phyloP scores from a whole-genome alignment of 2,797 vertebrate species.

The Protosalanx chinensis region DNA sequence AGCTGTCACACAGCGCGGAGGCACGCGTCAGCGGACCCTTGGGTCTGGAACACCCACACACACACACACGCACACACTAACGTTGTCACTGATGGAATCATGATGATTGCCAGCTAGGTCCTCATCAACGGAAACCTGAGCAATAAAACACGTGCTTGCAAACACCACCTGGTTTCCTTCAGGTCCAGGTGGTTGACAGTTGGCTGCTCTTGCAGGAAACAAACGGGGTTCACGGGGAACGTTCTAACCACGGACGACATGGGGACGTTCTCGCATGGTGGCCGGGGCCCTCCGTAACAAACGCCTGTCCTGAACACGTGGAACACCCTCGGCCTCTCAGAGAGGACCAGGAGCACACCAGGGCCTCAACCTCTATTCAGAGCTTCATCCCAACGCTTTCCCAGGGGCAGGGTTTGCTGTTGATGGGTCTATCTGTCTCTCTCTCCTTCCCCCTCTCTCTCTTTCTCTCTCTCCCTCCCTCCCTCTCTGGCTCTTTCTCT shows the following conservation, averaged over 20 bases:
- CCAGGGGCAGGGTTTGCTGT: too few relatives aligned
- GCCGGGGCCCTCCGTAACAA: too few relatives aligned
- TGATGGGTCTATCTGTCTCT: background rate
- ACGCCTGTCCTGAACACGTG: too few relatives aligned
- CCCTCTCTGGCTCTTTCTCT: background rate
- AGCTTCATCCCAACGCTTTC: too few relatives aligned
- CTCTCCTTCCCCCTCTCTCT: background rate
- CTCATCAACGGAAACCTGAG: background rate
- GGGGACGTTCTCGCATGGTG: too few relatives aligned
- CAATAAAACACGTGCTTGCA: background rate
- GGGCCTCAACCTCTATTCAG: too few relatives aligned
- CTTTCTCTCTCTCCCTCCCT: background rate
- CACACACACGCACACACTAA: background rate
- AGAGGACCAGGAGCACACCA: too few relatives aligned
- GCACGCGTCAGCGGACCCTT: background rate
- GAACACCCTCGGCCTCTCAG: too few relatives aligned
- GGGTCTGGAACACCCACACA: slow-evolving; percentile 5
- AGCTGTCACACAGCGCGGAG: slow-evolving; percentile 19
- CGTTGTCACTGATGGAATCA: background rate
- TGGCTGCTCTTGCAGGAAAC: background rate
- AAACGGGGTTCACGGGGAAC: background rate
- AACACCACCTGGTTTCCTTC: too few relatives aligned
- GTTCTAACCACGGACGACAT: background rate
- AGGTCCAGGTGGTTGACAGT: too few relatives aligned
- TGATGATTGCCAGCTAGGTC: background rate